Conservation (phyloP, 2,888 invertebrate species). For the Agriopis leucophaearia region DNA sequence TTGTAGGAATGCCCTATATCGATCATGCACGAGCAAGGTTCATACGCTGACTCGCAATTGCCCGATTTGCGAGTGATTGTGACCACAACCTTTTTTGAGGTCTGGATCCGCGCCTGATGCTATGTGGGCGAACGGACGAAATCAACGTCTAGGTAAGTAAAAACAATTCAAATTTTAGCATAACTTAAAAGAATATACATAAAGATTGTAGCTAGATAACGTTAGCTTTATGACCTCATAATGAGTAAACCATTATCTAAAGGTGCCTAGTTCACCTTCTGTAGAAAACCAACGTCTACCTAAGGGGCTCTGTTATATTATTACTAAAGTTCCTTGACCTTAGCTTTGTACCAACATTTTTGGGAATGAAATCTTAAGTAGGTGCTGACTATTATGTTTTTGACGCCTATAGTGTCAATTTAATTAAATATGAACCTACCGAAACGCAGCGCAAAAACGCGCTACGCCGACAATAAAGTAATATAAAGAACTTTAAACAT, state of each 20-base stretch:
- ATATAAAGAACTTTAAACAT: constrained; percentile 55
- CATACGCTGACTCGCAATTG: no score
- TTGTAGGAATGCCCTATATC: no score
- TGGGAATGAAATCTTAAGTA: constrained; percentile 2
- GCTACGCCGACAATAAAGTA: constrained; percentile 61
- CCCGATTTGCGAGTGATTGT: no score
- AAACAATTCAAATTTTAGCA: no score
- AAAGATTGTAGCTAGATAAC: neutral
- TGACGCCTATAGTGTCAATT: constrained; percentile 10
- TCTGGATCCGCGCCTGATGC: no score
- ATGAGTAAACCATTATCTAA: constrained; percentile 12
- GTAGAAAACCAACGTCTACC: constrained; percentile 4
- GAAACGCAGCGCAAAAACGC: constrained; percentile 55
- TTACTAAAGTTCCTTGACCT: constrained; percentile 17
- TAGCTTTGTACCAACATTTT: neutral
- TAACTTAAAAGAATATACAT: no score
- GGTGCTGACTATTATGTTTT: constrained; percentile 13
- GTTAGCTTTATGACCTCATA: constrained; percentile 9
- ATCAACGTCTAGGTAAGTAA: no score
- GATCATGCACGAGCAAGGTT: no score
- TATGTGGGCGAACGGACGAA: no score
- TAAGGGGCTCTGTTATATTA: constrained; percentile 9
- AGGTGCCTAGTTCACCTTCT: constrained; percentile 18
- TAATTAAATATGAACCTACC: constrained; percentile 57
- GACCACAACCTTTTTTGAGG: no score